Percentiles rank a stretch among this genome's conserved stretches.
These are phyloP conservation scores for Andrena hattorfiana DNA, from an alignment of 2,888 invertebrate genomes.

Conservation along the genomic window DNA sequence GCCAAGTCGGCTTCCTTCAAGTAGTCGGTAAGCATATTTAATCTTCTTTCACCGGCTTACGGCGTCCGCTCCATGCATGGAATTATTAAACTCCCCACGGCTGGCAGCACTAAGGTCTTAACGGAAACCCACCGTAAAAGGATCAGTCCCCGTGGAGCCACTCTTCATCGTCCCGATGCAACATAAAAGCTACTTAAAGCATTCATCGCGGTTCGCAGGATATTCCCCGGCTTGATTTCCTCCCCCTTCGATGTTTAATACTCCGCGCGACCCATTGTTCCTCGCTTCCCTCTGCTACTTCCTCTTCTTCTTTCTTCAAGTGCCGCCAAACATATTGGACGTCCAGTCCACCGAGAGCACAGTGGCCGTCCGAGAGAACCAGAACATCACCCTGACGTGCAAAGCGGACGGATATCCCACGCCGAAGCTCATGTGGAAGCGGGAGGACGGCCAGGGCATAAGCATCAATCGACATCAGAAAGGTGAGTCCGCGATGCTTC, in stretches of 20 bases:
- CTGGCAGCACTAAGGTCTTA: constrained; percentile 1
- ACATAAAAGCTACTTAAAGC: neutral
- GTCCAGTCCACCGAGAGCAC: constrained; percentile 96
- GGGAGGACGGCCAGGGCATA: constrained; percentile 95
- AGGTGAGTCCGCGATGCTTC: constrained; percentile 86
- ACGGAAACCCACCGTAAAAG: neutral
- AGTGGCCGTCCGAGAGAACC: constrained; percentile 96
- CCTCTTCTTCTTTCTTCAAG: constrained; percentile 86
- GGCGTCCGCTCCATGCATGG: constrained; percentile 8
- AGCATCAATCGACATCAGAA: constrained; percentile 94
- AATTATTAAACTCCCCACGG: constrained; percentile 1
- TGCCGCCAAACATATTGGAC: constrained; percentile 97
- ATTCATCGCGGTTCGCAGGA: neutral
- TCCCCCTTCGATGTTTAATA: neutral
- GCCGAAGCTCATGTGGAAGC: constrained; percentile 96
- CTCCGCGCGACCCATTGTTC: neutral
- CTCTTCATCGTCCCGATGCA: neutral
- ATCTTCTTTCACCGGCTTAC: constrained; percentile 42
- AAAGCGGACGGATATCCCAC: constrained; percentile 96
- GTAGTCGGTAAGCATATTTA: constrained; percentile 91
- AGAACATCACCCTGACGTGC: constrained; percentile 96
- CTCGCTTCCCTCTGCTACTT: neutral
- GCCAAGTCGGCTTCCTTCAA: constrained; percentile 96
- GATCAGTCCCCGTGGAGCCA: neutral
- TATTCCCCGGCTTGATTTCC: neutral